Evolutionary conservation across 1,140 invertebrate species (phyloP), one percentile per base, ranked within the genome.

Genomic region (Camponotus pennsylvanicus): DNA sequence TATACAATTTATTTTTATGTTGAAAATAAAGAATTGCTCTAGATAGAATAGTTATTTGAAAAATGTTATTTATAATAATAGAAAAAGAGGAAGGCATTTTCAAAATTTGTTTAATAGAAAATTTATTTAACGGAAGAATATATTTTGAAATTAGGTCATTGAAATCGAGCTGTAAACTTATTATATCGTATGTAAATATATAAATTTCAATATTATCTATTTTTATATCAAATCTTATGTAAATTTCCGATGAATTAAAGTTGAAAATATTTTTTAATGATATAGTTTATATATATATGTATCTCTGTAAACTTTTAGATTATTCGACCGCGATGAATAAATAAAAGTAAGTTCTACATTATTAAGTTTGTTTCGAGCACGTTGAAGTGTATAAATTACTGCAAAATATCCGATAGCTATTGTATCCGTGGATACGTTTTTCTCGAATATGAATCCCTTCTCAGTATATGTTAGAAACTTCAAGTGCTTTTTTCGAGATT

Each of bases 331-430:
- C n/a, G 57, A 1, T 49, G 40, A 83, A 83, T 59, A 73, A 80
- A 71, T 61, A 6, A 21, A 83, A 59, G 67, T 18, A 42, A 67
- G 18, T 67, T 6, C 0, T 71, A 59, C 7, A 37, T 61, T 15
- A 9, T 52, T 49, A 49, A 49, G 13, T 49, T 61, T 32, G 34
- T 69, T 78, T 27, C 34, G 45, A 27, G 11, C 21, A 80, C 15
- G 0, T 18, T 61, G 69, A 83, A 61, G 42, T 75, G 13, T 83
- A 75, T 83, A 83, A 83, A 75, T 83, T 83, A 83, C 69, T 61
- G 79, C 55, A 73, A 83, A 83, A 83, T 83, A 75, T 75, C 27
- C 32, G 32, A 8, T 45, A 75, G 40, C 40, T 34, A 45, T 83
- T 83, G 69, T 83, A 52, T 4, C 1, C 32, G n/a, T 5, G 13